These are phyloP conservation scores for Rhizoglyphus robini DNA, from an alignment of 1,140 invertebrate genomes.

Conservation along the genomic window DNA sequence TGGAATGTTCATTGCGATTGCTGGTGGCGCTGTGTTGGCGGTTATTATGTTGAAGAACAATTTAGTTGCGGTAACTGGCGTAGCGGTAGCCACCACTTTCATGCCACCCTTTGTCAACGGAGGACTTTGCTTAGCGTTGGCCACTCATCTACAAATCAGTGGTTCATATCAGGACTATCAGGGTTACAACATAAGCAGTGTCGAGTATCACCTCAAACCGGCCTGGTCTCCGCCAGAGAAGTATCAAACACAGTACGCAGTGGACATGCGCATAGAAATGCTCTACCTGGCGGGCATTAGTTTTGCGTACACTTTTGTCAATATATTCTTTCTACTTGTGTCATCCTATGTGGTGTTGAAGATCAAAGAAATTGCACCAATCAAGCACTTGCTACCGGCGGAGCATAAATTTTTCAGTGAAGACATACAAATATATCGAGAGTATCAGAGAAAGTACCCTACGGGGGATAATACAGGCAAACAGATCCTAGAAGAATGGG, in stretches of 20 bases:
- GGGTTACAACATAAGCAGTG: background rate
- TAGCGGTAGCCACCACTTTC: slow-evolving; percentile 72
- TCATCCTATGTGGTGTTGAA: slow-evolving; percentile 62
- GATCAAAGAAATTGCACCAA: slow-evolving; percentile 70
- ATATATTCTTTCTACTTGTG: slow-evolving; percentile 67
- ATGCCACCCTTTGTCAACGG: slow-evolving; percentile 71
- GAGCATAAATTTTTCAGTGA: slow-evolving; percentile 62
- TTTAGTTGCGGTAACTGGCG: slow-evolving; percentile 66
- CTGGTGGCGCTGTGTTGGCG: slow-evolving; percentile 62
- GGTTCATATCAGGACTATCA: background rate
- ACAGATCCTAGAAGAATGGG: slow-evolving; percentile 27
- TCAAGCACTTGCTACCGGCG: slow-evolving; percentile 41
- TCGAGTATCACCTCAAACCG: slow-evolving; percentile 11
- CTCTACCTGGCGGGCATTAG: slow-evolving; percentile 60
- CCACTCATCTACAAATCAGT: slow-evolving; percentile 19
- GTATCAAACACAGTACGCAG: slow-evolving; percentile 46
- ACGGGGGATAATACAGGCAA: slow-evolving; percentile 29
- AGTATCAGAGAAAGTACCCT: slow-evolving; percentile 37
- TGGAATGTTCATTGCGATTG: slow-evolving; percentile 50
- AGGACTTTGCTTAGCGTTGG: slow-evolving; percentile 26
- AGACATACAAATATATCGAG: slow-evolving; percentile 51
- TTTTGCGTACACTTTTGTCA: slow-evolving; percentile 59
- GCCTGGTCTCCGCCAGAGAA: slow-evolving; percentile 21
- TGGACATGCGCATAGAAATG: slow-evolving; percentile 57
- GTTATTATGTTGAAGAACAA: slow-evolving; percentile 67